These are phyloP conservation scores for Plectrocnemia conspersa DNA, from an alignment of 1,140 invertebrate genomes.

Conservation along the genomic window DNA sequence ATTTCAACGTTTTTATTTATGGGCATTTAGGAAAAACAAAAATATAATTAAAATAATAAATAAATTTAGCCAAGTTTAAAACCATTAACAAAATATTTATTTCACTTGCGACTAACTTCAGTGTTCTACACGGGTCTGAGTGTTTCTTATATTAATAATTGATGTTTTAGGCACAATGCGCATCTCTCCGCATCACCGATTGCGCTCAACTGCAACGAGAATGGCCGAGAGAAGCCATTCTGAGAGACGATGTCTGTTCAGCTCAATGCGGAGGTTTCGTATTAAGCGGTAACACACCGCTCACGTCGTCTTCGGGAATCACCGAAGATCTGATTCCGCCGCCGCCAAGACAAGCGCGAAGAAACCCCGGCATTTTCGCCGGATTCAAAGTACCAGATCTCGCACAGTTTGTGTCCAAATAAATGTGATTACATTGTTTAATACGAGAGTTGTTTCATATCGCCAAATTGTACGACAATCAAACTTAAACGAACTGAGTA, in stretches of 20 bases:
- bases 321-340: conserved; percentile 33
- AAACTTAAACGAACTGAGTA: neutral
- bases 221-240: conserved; percentile 74
- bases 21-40: no score
- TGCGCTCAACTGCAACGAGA: conserved; percentile 76
- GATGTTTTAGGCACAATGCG: conserved; percentile 75
- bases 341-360: conserved; percentile 41
- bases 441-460: conserved; percentile 6
- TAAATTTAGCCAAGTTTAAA: neutral
- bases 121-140: no score
- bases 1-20: no score
- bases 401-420: conserved; percentile 37
- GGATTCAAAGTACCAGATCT: conserved; percentile 47
- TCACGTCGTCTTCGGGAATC: conserved; percentile 10
- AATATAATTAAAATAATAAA: conserved; percentile 1
- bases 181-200: conserved; percentile 81
- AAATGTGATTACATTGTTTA: conserved; percentile 3
- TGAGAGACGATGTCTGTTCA: conserved; percentile 82
- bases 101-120: no score
- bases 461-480: neutral
- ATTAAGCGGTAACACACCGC: conserved; percentile 39
- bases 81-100: no score
- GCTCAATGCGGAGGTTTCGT: conserved; percentile 74
- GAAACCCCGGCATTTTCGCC: conserved; percentile 40
- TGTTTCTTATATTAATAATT: conserved; percentile 1